Conservation (phyloP, 2,888 invertebrate species). For the Acronicta aceris region DNA sequence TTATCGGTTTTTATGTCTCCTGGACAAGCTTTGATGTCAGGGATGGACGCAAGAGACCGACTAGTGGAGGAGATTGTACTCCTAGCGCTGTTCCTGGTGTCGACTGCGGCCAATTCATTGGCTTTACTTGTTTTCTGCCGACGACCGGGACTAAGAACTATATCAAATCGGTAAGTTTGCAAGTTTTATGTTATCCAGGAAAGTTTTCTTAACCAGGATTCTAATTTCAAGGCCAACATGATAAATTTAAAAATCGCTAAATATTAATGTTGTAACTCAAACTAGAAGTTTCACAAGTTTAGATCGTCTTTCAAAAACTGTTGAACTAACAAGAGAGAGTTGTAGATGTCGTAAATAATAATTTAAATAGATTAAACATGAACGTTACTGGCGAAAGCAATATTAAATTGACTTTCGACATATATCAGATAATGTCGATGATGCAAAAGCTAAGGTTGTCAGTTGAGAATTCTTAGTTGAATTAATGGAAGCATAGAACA, state of each 20-base stretch:
- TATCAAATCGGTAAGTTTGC: constrained; percentile 92
- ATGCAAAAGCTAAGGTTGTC: constrained; percentile 43
- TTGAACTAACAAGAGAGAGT: constrained; percentile 53
- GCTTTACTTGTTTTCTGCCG: constrained; percentile 93
- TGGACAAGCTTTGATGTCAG: constrained; percentile 86
- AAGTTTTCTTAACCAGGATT: constrained; percentile 23
- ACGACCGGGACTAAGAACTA: constrained; percentile 92
- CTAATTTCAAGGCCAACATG: constrained; percentile 49
- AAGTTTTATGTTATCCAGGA: constrained; percentile 5
- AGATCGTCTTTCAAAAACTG: constrained; percentile 32
- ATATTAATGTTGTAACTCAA: constrained; percentile 42
- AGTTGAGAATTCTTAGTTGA: constrained; percentile 15
- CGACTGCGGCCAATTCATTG: constrained; percentile 92
- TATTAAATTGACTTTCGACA: constrained; percentile 62
- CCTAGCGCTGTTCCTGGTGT: constrained; percentile 90
- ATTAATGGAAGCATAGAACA: constrained; percentile 12
- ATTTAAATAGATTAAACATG: constrained; percentile 58
- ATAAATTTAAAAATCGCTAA: constrained; percentile 48
- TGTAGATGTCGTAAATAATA: constrained; percentile 50
- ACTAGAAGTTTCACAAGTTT: constrained; percentile 47
- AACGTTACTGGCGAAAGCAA: constrained; percentile 66
- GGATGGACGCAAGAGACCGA: constrained; percentile 85
- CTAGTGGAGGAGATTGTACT: constrained; percentile 85
- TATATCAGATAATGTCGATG: constrained; percentile 35
- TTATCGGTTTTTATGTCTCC: constrained; percentile 77